A percentile compares a stretch with the other conserved stretches of the same genome.
phyloP scores from a whole-genome alignment of 2,113 vertebrate genomes.

The Delphinus delphis region DNA sequence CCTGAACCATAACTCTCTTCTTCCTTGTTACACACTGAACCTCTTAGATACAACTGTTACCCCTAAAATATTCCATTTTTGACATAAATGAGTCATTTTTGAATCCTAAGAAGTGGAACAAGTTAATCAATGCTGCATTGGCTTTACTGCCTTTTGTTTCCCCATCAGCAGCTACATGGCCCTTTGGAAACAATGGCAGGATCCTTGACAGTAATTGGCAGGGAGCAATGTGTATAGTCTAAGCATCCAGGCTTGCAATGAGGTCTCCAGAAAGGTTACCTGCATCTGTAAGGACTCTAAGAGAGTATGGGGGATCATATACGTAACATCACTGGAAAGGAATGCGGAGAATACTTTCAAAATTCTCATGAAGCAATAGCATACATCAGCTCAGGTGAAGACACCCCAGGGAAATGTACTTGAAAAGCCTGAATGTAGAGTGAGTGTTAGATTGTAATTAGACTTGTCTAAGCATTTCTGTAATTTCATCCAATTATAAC shows the following conservation, averaged over 20 bases:
- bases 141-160: background rate
- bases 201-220: slow-evolving; percentile 34
- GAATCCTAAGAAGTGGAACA: slow-evolving; percentile 35
- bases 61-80: slow-evolving; percentile 52
- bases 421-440: background rate
- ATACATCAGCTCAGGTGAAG: background rate
- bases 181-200: background rate
- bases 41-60: slow-evolving; percentile 22
- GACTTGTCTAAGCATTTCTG: slow-evolving; percentile 34
- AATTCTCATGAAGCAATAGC: slow-evolving; percentile 14
- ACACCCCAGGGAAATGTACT: slow-evolving; percentile 44
- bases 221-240: slow-evolving; percentile 68
- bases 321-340: slow-evolving; percentile 60
- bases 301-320: slow-evolving; percentile 53
- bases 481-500: slow-evolving; percentile 48
- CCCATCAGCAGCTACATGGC: background rate
- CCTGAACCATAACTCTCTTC: slow-evolving; percentile 26
- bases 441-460: slow-evolving; percentile 38
- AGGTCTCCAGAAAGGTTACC: slow-evolving; percentile 47
- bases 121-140: background rate
- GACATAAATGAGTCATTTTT: slow-evolving; percentile 54
- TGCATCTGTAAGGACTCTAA: slow-evolving; percentile 71
- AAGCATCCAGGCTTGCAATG: slow-evolving; percentile 50
- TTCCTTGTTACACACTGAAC: slow-evolving; percentile 53
- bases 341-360: background rate